Evolutionary conservation across 2,113 vertebrate species (phyloP).

Genomic region (human): GRCh38 chr18:32784001-32784500

Average conservation of each 20-base stretch:
- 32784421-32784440: neutral
- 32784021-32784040: neutral
- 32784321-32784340: neutral
- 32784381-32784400: neutral
- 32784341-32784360: neutral
- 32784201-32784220: neutral
- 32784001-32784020: neutral
- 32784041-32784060: neutral
- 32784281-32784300: neutral
- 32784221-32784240: neutral
- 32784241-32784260: neutral
- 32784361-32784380: neutral
- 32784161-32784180: neutral
- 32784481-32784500: neutral
- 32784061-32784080: neutral
- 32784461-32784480: neutral
- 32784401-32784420: neutral
- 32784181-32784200: neutral
- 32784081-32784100: neutral
- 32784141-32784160: neutral
- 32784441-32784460: neutral
- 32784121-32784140: neutral
- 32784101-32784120: neutral
- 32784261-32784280: neutral
- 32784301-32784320: neutral